phyloP scores from a whole-genome alignment of 2,797 vertebrate species.

The Siniperca obscura region DNA sequence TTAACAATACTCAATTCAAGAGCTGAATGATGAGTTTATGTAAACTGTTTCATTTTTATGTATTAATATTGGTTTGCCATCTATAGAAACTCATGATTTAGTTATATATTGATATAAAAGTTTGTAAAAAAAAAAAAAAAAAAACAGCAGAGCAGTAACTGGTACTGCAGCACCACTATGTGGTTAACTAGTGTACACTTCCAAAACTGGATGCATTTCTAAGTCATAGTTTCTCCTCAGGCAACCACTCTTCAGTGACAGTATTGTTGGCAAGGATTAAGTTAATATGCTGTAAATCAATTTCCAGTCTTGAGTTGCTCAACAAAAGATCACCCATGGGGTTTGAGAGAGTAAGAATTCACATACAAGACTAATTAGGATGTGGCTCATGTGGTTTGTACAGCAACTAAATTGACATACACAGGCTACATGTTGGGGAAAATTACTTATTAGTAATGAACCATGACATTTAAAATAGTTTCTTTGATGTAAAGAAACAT shows the following conservation, averaged over 20 bases:
- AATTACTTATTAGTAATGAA: not conserved
- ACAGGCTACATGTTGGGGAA: not conserved
- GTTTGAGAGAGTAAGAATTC: not conserved
- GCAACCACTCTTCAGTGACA: not conserved
- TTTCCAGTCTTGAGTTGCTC: not conserved
- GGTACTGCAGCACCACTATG: constrained; percentile 48
- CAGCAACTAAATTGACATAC: not conserved
- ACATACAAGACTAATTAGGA: not conserved
- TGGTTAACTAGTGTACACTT: constrained; percentile 40
- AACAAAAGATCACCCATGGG: not conserved
- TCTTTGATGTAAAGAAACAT: not conserved
- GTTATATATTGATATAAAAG: no score
- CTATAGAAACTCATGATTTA: not conserved
- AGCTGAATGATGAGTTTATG: not conserved
- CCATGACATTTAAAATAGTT: not conserved
- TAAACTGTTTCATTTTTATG: not conserved
- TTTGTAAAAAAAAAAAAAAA: no score
- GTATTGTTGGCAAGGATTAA: not conserved
- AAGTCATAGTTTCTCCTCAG: not conserved
- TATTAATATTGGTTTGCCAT: not conserved
- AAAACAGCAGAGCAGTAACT: not conserved
- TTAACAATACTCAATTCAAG: not conserved
- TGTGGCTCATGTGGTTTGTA: constrained; percentile 1
- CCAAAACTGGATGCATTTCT: no score
- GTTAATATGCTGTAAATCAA: not conserved